A percentile compares a stretch with the other conserved stretches of the same genome.
Conservation (phyloP, 1,140 invertebrate genomes). For the Heliconius hermathena region DNA sequence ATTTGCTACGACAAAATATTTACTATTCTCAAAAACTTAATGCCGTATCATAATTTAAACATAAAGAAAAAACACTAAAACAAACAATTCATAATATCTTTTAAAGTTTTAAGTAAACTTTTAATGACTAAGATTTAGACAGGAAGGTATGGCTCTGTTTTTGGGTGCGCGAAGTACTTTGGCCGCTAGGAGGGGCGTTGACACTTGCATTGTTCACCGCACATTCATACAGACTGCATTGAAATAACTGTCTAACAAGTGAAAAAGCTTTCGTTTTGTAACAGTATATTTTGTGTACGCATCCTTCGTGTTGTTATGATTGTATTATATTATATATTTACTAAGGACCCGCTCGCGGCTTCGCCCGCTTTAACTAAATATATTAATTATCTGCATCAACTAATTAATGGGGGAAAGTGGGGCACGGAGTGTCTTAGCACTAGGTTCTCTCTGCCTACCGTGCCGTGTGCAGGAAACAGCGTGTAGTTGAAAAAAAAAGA, state of each 20-base stretch:
- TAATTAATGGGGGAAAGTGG: too few relatives aligned
- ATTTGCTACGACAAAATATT: background rate
- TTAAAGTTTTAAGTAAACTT: constrained; percentile 13
- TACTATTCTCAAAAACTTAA: background rate
- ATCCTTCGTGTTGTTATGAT: background rate
- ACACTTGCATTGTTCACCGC: constrained; percentile 47
- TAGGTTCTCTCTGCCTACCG: too few relatives aligned
- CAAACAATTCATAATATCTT: constrained; percentile 3
- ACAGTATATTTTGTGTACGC: constrained; percentile 17
- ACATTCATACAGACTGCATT: constrained; percentile 34
- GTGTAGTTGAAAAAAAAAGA: too few relatives aligned
- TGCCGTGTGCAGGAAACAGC: too few relatives aligned
- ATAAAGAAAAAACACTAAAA: background rate
- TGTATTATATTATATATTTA: background rate
- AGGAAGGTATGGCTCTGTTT: constrained; percentile 45
- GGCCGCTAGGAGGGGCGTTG: constrained; percentile 52
- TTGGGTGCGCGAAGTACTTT: constrained; percentile 50
- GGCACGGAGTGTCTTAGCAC: too few relatives aligned
- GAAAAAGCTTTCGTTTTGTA: constrained; percentile 26
- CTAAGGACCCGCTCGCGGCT: too few relatives aligned
- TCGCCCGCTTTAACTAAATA: too few relatives aligned
- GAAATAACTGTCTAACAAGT: constrained; percentile 40
- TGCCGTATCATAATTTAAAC: background rate
- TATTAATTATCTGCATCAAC: too few relatives aligned
- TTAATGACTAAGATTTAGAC: constrained; percentile 22